Evolutionary conservation across 2,797 vertebrate genomes (phyloP), one percentile per base, ranked within the genome.

Genomic region (Ataeniobius toweri): DNA sequence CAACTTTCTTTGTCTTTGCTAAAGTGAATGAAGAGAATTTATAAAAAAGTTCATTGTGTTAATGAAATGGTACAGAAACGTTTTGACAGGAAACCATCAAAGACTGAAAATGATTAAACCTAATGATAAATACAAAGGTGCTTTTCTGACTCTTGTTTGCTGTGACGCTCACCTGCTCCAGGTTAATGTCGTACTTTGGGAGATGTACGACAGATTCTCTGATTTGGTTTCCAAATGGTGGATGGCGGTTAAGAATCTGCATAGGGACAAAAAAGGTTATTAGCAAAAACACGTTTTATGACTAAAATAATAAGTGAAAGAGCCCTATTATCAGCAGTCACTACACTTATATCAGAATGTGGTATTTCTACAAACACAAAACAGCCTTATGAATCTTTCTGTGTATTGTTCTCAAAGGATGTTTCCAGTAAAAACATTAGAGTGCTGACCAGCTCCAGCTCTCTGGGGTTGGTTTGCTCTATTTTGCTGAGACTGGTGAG

Each of bases 181-280:
- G 73, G 77, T 88, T 91, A 80, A 99, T 91, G 89, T 97, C 95
- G 75, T 99, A 99, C 92, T 97, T 98, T 13, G 98, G 98, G 80
- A 99, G 96, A 88, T 96, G 91, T 44, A 94, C 85, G 85, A 98
- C 95, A 81, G 96, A 95, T 78, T 99, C 98, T 95, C 95, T 98
- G 92, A 99, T 98, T 90, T 98, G 98, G 89, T 97, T 99, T 91
- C 98, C 98, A 96, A 99, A 99, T 31, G 97, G 98, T 68, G 98
- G 98, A 85, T 99, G 97, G 86, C 98, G 97, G 92, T 97, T 99
- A 83, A 99, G 93, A 94, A 99, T 97, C 98, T 99, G 91, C 59
- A 41, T n/a, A 24, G 39, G 24, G 24, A 68, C 39, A 68, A 68
- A 41, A 41, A 44, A 46, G n/a, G 5, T n/a, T 41, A n/a, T n/a